Base-by-base conservation (phyloP, 2,113 vertebrate species). In the Gavia stellata region DNA sequence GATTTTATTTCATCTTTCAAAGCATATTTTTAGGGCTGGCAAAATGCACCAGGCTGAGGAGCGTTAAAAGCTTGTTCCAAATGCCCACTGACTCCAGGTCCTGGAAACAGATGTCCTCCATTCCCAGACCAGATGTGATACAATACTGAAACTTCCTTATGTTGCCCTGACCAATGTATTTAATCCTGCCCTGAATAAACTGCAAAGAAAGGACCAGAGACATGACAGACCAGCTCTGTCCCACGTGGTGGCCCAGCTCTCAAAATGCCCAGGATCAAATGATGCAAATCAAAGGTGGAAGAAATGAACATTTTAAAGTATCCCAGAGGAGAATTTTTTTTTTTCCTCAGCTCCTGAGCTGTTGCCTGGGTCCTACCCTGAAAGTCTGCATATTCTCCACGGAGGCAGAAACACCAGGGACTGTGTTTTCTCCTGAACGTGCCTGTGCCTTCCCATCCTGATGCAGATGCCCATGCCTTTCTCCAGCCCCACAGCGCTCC, bases 1-100 rank as follows among this genome's bases (percentile, higher is more conserved):
- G 47, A 67, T 86, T 89, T 94, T 77, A 40, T 86, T 90, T 88
- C 67, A 49, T 72, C 53, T 90, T 93, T 95, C 82, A 88, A 86
- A 65, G 61, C 12, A 3, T 36, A 80, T 79, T 91, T 92, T 94
- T 77, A 81, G 81, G 63, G 68, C 53, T 72, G 81, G 62, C 24
- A 86, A 81, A 96, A 73, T 29, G 78, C 20, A 42, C 33, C 63
- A 73, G 85, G 44, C 52, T 86, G 79, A 92, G 56, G 53, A 74
- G 40, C 50, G 26, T 47, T 81, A 74, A 77, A 90, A 82, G 24
- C 74, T 87, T 10, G 10, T 12, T 91, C 59, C 1, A 1, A 90
- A 68, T 86, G 52, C 33, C 86, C 59, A 23, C 12, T 67, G 90
- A 86, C n/a, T 80, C 23, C 65, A 66, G 19, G 26, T 59, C 81